Conservation (phyloP, 2,113 vertebrate species). For the Chionomys nivalis region DNA sequence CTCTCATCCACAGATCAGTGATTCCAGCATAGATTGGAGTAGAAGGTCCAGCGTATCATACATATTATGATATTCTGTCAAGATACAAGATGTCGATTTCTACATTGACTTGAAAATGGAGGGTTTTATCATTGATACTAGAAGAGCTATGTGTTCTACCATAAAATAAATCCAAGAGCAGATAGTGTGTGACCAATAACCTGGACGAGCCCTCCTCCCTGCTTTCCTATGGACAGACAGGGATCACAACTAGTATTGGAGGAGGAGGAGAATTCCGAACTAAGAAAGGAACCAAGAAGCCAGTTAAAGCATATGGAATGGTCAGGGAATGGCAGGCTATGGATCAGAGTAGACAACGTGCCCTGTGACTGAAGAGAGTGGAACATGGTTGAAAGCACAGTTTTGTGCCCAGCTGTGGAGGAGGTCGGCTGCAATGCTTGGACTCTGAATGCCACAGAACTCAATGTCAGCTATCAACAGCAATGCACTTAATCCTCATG, state of each 20-base stretch:
- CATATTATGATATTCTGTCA: background rate
- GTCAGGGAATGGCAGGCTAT: background rate
- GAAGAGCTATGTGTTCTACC: background rate
- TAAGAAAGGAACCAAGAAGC: background rate
- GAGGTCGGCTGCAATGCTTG: background rate
- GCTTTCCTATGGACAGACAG: background rate
- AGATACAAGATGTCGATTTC: background rate
- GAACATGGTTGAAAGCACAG: background rate
- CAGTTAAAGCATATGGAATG: background rate
- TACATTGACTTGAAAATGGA: background rate
- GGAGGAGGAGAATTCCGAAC: background rate
- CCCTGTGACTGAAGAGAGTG: background rate
- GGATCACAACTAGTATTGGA: background rate
- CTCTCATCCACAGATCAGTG: background rate
- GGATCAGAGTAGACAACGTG: background rate
- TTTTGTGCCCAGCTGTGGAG: background rate
- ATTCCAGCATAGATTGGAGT: background rate
- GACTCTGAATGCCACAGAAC: background rate
- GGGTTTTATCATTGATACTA: background rate
- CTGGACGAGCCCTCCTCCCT: background rate
- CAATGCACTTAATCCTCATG: background rate
- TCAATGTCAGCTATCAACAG: background rate
- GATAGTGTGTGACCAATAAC: background rate
- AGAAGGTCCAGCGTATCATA: background rate
- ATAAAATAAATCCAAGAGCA: slow-evolving; percentile 36